phyloP scores from a whole-genome alignment of 2,113 vertebrate species.

The Epinephelus lanceolatus region DNA sequence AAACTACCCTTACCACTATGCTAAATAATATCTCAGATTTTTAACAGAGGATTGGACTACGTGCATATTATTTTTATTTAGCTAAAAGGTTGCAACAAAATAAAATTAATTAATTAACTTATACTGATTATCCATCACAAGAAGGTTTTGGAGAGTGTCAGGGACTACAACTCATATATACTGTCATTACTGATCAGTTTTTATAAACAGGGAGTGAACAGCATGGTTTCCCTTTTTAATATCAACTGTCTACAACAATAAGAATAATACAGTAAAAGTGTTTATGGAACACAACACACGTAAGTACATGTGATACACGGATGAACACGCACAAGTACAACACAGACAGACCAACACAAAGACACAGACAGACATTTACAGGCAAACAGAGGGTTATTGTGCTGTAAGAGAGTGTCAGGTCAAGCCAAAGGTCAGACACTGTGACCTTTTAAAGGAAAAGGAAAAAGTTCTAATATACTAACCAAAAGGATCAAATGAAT shows the following conservation, averaged over 20 bases:
- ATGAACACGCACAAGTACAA: slow-evolving; percentile 30
- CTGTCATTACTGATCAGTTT: neutral
- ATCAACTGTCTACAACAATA: neutral
- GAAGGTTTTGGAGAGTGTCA: neutral
- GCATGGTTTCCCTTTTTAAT: neutral
- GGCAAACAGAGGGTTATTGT: slow-evolving; percentile 61
- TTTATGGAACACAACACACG: neutral
- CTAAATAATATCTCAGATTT: neutral
- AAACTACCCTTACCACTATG: neutral
- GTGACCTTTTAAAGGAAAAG: slow-evolving; percentile 59
- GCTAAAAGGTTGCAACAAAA: neutral
- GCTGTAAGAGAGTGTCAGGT: slow-evolving; percentile 70
- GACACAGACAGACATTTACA: slow-evolving; percentile 49
- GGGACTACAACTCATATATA: neutral
- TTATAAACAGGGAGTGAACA: neutral
- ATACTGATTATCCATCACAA: neutral
- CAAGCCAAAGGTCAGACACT: slow-evolving; percentile 59
- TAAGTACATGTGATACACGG: slow-evolving; percentile 6
- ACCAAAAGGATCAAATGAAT: slow-evolving; percentile 50
- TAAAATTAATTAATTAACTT: neutral
- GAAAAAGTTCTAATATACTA: slow-evolving; percentile 38
- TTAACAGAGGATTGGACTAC: neutral
- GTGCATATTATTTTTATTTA: neutral
- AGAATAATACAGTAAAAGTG: neutral
- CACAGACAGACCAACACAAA: slow-evolving; percentile 53